phyloP scores from a whole-genome alignment of 2,113 vertebrate genomes.

The Climacteris rufus region DNA sequence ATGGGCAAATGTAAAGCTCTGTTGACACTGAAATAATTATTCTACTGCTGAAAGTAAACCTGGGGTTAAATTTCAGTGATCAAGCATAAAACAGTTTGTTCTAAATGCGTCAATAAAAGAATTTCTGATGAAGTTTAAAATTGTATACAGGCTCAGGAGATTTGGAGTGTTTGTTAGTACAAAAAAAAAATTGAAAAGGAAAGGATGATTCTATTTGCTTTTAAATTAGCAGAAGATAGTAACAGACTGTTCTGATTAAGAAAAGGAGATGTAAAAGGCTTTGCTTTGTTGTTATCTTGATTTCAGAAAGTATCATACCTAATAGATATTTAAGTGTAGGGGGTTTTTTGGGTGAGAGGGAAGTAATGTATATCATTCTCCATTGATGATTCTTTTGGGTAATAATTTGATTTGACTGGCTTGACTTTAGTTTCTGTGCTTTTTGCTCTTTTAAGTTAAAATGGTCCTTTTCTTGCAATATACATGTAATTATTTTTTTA shows the following conservation, averaged over 20 bases:
- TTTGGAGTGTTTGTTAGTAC: neutral
- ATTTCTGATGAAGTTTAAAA: neutral
- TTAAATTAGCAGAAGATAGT: conserved; percentile 4
- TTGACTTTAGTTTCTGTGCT: neutral
- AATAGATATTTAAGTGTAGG: neutral
- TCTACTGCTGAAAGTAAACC: conserved; percentile 44
- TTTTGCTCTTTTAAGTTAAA: neutral
- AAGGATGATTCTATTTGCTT: neutral
- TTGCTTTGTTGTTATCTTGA: neutral
- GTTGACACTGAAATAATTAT: conserved; percentile 42
- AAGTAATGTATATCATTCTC: neutral
- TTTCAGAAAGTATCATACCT: neutral
- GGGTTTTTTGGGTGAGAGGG: accelerated
- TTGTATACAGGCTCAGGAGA: neutral
- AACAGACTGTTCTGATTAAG: neutral
- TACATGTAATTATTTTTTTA: neutral
- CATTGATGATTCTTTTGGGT: neutral
- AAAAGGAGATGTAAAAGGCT: neutral
- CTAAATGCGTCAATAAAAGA: neutral
- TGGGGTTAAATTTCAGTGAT: conserved; percentile 52
- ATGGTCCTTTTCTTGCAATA: neutral
- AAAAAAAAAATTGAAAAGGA: neutral
- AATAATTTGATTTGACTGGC: neutral
- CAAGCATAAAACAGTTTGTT: neutral
- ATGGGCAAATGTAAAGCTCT: conserved; percentile 35